phyloP scores from a whole-genome alignment of 2,113 vertebrate species.

The Burhinus oedicnemus region DNA sequence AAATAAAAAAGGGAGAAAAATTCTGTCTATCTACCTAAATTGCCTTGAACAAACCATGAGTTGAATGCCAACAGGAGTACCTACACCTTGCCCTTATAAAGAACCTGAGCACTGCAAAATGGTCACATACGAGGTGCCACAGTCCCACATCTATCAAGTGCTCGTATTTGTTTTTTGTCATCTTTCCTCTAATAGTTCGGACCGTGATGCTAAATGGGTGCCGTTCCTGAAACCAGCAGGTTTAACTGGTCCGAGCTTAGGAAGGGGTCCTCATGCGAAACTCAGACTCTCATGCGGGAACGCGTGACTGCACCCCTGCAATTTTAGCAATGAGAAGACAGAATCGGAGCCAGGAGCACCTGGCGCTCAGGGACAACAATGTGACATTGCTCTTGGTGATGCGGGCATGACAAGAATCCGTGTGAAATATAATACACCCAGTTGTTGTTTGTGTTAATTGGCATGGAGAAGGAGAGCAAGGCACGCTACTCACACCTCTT shows the following conservation, averaged over 20 bases:
- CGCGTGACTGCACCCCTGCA: fast-evolving
- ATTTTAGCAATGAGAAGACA: not conserved
- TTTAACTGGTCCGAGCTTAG: not conserved
- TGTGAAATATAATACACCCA: not conserved
- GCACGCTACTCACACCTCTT: not conserved
- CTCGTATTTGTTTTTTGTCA: fast-evolving
- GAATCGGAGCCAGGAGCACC: not conserved
- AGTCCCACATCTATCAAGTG: not conserved
- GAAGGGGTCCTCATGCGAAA: not conserved
- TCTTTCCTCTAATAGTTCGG: not conserved
- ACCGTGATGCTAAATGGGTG: fast-evolving
- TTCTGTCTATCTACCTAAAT: too few species aligned
- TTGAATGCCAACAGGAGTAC: not conserved
- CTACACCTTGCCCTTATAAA: not conserved
- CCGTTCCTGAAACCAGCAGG: not conserved
- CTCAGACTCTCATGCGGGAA: fast-evolving
- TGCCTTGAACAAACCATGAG: not conserved
- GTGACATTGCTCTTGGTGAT: not conserved
- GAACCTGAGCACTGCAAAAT: not conserved
- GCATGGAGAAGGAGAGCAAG: not conserved
- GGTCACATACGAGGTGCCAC: not conserved
- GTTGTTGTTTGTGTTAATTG: not conserved
- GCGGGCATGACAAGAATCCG: not conserved
- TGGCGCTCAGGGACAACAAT: not conserved
- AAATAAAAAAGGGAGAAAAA: not conserved